Conservation (phyloP, 1,140 invertebrate genomes). For the Andricus grossulariae region DNA sequence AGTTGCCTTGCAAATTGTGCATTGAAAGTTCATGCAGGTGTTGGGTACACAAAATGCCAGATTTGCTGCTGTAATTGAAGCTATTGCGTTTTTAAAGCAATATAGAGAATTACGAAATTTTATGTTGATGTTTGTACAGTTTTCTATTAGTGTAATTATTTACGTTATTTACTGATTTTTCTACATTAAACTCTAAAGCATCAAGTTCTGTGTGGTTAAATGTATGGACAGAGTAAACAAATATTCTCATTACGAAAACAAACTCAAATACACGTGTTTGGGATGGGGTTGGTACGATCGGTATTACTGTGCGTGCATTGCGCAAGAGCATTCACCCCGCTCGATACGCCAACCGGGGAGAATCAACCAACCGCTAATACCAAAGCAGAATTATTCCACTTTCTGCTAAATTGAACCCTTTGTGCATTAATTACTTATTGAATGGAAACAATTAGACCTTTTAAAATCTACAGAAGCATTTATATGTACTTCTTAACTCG, state of each 20-base stretch:
- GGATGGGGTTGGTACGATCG: conserved; percentile 46
- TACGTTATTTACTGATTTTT: neutral
- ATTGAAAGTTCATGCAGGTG: neutral
- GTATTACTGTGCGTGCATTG: conserved; percentile 68
- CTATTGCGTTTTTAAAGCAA: neutral
- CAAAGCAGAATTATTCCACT: conserved; percentile 40
- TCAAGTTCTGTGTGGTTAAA: neutral
- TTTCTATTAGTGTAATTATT: neutral
- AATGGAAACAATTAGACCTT: too few species aligned
- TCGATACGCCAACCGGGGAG: conserved; percentile 65
- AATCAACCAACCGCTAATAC: conserved; percentile 51
- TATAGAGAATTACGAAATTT: neutral
- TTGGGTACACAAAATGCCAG: neutral
- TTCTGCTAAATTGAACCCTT: conserved; percentile 16
- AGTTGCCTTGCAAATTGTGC: neutral
- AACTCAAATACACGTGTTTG: conserved; percentile 23
- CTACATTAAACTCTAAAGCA: neutral
- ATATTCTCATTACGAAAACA: conserved; percentile 12
- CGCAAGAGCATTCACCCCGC: conserved; percentile 75
- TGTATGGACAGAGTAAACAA: neutral
- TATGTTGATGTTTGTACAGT: neutral
- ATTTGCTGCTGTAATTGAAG: neutral
- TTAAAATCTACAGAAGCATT: neutral
- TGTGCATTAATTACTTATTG: neutral
- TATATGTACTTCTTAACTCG: neutral